Conservation (phyloP, 1,140 invertebrate species). For the Drosophila burlai region DNA sequence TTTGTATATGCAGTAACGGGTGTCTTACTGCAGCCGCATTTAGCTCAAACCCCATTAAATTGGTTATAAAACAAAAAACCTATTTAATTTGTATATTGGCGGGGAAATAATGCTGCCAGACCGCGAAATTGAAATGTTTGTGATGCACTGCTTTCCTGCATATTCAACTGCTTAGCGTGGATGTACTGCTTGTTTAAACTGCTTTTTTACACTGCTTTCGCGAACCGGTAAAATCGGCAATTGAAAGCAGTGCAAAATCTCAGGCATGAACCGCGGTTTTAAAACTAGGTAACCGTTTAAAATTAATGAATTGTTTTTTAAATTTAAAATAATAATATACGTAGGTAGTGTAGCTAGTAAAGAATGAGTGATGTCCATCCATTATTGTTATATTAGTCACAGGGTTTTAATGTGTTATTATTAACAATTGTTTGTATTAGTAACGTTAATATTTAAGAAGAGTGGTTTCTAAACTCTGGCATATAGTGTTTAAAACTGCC, state of each 20-base stretch:
- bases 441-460: neutral
- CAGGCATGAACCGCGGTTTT: neutral
- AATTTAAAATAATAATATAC: neutral
- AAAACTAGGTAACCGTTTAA: neutral
- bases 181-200: neutral
- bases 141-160: neutral
- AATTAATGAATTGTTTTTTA: neutral
- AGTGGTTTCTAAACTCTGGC: neutral
- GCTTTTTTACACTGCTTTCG: neutral
- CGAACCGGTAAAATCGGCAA: neutral
- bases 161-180: too few species aligned
- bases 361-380: too few species aligned
- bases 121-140: neutral
- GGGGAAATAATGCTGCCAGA: neutral
- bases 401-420: neutral
- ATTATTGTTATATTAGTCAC: too few species aligned
- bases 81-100: neutral
- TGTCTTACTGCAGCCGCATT: too few species aligned
- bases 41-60: neutral
- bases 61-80: neutral
- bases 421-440: neutral
- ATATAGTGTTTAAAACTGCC: neutral
- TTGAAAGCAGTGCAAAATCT: neutral
- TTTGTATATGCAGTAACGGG: neutral
- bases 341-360: too few species aligned